phyloP scores from a whole-genome alignment of 2,797 vertebrate genomes.

The Cossypha polioptera region DNA sequence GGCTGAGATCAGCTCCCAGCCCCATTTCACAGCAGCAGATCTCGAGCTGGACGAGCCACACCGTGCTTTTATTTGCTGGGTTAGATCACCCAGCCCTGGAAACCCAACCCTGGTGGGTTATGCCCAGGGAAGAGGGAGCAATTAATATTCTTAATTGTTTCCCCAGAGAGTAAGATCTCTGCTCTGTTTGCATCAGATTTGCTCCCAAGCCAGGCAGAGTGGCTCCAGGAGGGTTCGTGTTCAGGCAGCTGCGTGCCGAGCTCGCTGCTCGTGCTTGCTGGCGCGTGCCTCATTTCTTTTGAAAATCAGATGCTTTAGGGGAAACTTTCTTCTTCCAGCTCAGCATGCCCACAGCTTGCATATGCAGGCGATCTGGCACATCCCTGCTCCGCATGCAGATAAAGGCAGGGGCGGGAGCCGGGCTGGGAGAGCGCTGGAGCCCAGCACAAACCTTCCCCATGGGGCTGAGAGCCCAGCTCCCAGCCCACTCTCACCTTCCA shows the following conservation, averaged over 20 bases:
- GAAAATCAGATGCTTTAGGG: slow-evolving; percentile 61
- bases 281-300: slow-evolving; percentile 48
- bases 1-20: not conserved
- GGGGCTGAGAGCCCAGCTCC: not conserved
- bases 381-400: slow-evolving; percentile 17
- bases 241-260: not conserved
- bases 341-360: slow-evolving; percentile 30
- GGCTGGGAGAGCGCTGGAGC: not conserved
- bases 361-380: slow-evolving; percentile 31
- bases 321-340: slow-evolving; percentile 54
- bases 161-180: not conserved
- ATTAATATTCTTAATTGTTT: not conserved
- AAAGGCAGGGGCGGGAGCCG: not conserved
- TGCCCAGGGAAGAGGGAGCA: not conserved
- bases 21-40: not conserved
- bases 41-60: fast-evolving
- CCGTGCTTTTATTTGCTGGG: not conserved
- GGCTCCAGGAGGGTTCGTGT: not conserved
- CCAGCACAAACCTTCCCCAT: fast-evolving
- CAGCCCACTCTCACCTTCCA: not conserved
- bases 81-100: not conserved
- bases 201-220: not conserved
- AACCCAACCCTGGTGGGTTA: not conserved
- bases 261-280: not conserved
- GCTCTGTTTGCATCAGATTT: not conserved